Conservation (phyloP, 2,113 vertebrate genomes). For the Ursus arctos region DNA sequence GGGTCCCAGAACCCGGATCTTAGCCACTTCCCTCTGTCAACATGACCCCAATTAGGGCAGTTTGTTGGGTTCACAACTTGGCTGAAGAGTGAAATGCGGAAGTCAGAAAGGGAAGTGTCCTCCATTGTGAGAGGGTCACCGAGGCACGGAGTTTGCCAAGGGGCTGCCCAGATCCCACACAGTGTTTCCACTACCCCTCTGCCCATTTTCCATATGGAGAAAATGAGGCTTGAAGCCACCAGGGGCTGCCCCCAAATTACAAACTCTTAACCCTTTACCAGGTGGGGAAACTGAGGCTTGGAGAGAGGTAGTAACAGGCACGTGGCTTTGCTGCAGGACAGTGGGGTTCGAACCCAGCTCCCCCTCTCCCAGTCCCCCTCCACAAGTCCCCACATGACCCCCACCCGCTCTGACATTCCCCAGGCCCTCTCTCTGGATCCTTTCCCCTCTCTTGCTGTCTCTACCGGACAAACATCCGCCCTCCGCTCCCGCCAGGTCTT, state of each 20-base stretch:
- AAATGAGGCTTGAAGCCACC: neutral
- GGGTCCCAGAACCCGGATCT: neutral
- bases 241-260: neutral
- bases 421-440: slow-evolving; percentile 53
- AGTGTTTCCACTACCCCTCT: neutral
- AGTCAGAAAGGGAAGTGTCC: neutral
- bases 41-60: neutral
- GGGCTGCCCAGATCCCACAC: neutral
- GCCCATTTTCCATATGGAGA: neutral
- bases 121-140: neutral
- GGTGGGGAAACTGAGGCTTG: neutral
- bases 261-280: neutral
- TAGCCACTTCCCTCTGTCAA: neutral
- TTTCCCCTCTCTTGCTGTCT: neutral
- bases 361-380: neutral
- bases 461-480: slow-evolving; percentile 69
- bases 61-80: neutral
- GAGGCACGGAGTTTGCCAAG: neutral
- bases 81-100: neutral
- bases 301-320: neutral
- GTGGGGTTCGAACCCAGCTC: neutral
- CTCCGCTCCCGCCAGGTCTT: neutral
- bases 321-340: neutral
- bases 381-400: neutral
- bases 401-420: slow-evolving; percentile 33